Conservation (phyloP, 2,797 vertebrate species). For the Crypturellus tataupa region DNA sequence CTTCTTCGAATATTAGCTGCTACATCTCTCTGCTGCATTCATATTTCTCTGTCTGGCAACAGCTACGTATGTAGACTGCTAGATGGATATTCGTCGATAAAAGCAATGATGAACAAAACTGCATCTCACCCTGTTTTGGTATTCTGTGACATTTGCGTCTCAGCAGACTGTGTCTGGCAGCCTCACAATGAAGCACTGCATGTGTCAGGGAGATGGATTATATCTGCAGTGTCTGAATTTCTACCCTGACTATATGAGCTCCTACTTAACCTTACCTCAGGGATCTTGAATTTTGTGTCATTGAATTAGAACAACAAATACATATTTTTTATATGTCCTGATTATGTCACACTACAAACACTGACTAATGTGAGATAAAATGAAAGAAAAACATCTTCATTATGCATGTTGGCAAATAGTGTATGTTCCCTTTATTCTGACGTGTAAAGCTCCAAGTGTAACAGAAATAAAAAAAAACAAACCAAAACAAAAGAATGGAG, state of each 20-base stretch:
- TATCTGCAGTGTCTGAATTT: slow-evolving; percentile 91
- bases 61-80: neutral
- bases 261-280: slow-evolving; percentile 68
- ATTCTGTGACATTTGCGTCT: slow-evolving; percentile 91
- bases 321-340: neutral
- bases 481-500: neutral
- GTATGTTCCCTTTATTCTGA: neutral
- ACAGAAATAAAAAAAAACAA: neutral
- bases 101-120: slow-evolving; percentile 45
- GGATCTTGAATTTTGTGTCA: slow-evolving; percentile 60
- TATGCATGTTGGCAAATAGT: neutral
- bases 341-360: slow-evolving; percentile 27
- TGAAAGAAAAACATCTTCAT: neutral
- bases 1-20: neutral
- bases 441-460: neutral
- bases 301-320: slow-evolving; percentile 61
- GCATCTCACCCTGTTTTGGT: slow-evolving; percentile 82
- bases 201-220: slow-evolving; percentile 98
- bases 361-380: slow-evolving; percentile 35
- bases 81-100: slow-evolving; percentile 66
- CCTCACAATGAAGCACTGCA: slow-evolving; percentile 90
- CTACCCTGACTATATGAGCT: slow-evolving; percentile 71
- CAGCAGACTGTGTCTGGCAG: slow-evolving; percentile 89
- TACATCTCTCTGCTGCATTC: neutral
- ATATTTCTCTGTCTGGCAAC: slow-evolving; percentile 52